A percentile compares a stretch with the other conserved stretches of the same genome.
Evolutionary conservation across 2,797 vertebrate genomes (phyloP).

Genomic region (Silurus aristotelis): DNA sequence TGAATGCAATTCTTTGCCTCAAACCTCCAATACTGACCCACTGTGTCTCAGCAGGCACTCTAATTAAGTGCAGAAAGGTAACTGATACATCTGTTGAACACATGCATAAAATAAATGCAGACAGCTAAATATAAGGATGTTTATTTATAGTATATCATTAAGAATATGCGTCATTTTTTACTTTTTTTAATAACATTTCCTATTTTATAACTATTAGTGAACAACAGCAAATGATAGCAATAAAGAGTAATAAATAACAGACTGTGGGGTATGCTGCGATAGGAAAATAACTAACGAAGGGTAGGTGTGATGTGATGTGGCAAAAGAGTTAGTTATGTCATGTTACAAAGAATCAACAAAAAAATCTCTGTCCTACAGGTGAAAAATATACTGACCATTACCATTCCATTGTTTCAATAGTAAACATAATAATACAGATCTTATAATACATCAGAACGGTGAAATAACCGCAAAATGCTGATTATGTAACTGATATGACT

Average conservation of each 20-base stretch:
- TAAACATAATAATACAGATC: not conserved
- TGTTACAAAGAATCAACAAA: not conserved
- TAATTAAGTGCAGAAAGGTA: not conserved
- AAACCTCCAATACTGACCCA: conserved; percentile 21
- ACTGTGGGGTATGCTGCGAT: not conserved
- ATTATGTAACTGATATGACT: not conserved
- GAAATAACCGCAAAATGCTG: not conserved
- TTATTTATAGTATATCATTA: too few relatives aligned
- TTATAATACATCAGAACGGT: not conserved
- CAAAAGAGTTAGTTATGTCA: not conserved
- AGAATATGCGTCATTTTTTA: not conserved
- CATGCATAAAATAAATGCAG: not conserved
- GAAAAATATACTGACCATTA: not conserved
- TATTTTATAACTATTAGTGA: not conserved
- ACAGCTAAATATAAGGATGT: not conserved
- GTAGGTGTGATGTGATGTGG: not conserved
- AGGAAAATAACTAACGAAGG: not conserved
- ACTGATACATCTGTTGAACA: not conserved
- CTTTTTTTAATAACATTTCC: not conserved
- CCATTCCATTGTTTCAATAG: not conserved
- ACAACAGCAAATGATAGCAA: too few relatives aligned
- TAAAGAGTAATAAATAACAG: not conserved
- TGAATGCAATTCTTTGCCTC: conserved; percentile 31
- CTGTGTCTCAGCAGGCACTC: conserved; percentile 10
- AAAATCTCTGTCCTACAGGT: not conserved